Conservation (phyloP, 2,113 vertebrate species). For the Tapirus terrestris region DNA sequence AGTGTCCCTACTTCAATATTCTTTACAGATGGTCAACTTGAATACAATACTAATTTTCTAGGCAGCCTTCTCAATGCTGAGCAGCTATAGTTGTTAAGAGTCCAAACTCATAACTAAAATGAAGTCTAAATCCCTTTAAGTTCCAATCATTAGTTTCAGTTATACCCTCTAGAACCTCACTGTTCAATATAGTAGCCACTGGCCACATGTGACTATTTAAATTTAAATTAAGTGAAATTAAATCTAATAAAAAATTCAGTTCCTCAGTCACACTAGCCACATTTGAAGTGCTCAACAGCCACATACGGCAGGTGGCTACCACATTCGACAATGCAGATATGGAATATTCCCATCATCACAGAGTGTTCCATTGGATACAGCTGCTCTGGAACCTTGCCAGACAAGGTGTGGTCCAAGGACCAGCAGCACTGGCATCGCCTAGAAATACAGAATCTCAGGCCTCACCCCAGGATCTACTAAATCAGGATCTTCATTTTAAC, state of each 20-base stretch:
- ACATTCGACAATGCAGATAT: neutral
- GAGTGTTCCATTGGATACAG: neutral
- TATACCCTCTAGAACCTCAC: neutral
- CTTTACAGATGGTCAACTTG: neutral
- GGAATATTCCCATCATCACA: neutral
- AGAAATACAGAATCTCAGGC: neutral
- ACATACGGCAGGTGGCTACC: neutral
- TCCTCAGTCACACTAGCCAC: neutral
- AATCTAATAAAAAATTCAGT: neutral
- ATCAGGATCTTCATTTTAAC: neutral
- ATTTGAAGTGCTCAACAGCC: neutral
- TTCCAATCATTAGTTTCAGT: neutral
- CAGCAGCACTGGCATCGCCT: neutral
- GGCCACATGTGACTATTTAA: neutral
- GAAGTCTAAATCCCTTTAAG: conserved; percentile 19
- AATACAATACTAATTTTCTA: conserved; percentile 10
- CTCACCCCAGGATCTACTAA: neutral
- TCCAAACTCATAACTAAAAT: neutral
- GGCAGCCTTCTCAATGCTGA: neutral
- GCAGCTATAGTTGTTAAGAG: neutral
- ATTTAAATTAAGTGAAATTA: neutral
- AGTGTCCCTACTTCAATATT: neutral
- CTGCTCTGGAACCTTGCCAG: neutral
- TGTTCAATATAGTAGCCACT: neutral
- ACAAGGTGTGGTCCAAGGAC: neutral